phyloP scores from a whole-genome alignment of 2,888 invertebrate genomes.

The Cybosia mesomella region DNA sequence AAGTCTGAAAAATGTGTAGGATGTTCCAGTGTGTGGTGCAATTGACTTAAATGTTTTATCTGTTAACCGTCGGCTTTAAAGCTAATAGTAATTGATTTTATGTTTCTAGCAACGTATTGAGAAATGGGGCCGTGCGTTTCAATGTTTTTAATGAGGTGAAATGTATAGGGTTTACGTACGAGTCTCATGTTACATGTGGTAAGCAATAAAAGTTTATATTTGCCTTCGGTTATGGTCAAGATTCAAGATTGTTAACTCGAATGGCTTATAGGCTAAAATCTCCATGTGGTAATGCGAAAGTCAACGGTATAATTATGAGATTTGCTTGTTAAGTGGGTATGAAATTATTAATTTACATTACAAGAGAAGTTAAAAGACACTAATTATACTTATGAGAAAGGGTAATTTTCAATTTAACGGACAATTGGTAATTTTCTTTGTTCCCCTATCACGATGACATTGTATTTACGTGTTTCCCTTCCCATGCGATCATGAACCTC shows the following conservation, averaged over 20 bases:
- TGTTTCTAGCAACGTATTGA: conserved; percentile 62
- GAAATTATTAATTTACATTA: conserved; percentile 20
- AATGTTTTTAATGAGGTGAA: conserved; percentile 49
- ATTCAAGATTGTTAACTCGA: conserved; percentile 13
- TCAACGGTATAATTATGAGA: conserved; percentile 14
- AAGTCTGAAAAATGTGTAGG: conserved; percentile 80
- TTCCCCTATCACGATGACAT: conserved; percentile 44
- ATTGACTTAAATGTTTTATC: conserved; percentile 72
- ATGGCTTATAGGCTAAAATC: conserved; percentile 18
- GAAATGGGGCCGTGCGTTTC: conserved; percentile 50
- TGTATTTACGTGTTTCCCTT: conserved; percentile 23
- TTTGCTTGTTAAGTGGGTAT: conserved; percentile 16
- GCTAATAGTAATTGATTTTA: conserved; percentile 78
- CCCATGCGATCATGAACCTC: conserved; percentile 19
- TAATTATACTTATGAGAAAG: conserved; percentile 24
- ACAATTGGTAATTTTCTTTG: conserved; percentile 17
- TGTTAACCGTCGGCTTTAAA: conserved; percentile 65
- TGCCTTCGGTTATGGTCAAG: conserved; percentile 22
- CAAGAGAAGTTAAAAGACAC: conserved; percentile 9
- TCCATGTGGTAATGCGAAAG: conserved; percentile 15
- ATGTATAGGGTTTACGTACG: conserved; percentile 42
- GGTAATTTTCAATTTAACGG: conserved; percentile 40
- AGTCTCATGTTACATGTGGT: conserved; percentile 29
- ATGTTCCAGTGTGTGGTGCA: conserved; percentile 66
- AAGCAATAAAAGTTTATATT: conserved; percentile 35